Conservation (phyloP, 2,113 vertebrate species). For the Lipotes vexillifer region DNA sequence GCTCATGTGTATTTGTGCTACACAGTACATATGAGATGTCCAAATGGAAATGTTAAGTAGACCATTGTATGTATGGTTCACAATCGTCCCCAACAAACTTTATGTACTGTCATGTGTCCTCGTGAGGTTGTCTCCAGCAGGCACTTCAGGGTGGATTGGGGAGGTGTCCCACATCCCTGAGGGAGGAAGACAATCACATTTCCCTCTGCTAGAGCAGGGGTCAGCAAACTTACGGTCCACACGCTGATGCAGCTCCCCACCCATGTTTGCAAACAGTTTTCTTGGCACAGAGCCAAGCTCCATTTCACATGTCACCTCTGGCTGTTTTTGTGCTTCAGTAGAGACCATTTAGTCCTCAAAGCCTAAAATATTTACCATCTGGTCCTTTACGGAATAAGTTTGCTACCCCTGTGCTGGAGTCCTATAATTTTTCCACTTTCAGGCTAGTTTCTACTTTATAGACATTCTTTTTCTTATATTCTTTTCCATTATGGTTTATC, state of each 20-base stretch:
- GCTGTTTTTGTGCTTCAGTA: neutral
- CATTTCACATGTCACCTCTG: neutral
- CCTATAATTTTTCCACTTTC: neutral
- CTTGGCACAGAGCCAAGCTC: neutral
- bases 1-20: neutral
- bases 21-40: neutral
- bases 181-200: neutral
- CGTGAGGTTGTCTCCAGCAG: neutral
- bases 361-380: neutral
- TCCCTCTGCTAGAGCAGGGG: neutral
- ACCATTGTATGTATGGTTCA: neutral
- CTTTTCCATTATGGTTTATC: neutral
- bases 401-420: neutral
- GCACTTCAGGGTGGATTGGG: accelerated
- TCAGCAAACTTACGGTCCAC: neutral
- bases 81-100: neutral
- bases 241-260: neutral
- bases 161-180: neutral
- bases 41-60: neutral
- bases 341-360: neutral
- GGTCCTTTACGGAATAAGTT: neutral
- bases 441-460: neutral
- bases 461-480: neutral
- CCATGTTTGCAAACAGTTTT: neutral
- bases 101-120: neutral